Conservation (phyloP, 1,140 invertebrate genomes). For the Cydia amplana region DNA sequence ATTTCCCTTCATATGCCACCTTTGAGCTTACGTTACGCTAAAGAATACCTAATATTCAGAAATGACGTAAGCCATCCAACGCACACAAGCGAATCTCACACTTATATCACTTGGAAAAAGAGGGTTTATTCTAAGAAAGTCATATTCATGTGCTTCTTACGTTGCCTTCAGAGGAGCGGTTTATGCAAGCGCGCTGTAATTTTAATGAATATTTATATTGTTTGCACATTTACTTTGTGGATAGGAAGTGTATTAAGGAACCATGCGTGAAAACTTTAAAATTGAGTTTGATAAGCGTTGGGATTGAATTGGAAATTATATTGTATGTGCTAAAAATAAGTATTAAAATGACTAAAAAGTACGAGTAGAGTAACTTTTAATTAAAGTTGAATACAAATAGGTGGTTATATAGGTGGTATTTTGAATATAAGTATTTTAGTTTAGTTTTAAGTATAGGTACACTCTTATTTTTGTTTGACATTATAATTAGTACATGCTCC, state of each 20-base stretch:
- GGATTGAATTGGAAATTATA: neutral
- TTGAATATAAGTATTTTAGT: no score
- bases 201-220: slow-evolving; percentile 72
- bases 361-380: no score
- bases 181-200: slow-evolving; percentile 57
- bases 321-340: neutral
- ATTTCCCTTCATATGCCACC: slow-evolving; percentile 63
- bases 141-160: neutral
- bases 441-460: no score
- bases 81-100: neutral
- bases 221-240: slow-evolving; percentile 54
- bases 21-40: slow-evolving; percentile 52
- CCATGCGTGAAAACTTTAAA: slow-evolving; percentile 29
- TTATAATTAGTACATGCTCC: no score
- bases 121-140: neutral
- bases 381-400: no score
- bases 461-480: no score
- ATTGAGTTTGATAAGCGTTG: slow-evolving; percentile 18
- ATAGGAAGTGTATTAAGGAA: slow-evolving; percentile 16
- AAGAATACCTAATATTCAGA: slow-evolving; percentile 12
- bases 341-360: neutral
- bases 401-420: no score
- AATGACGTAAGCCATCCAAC: neutral
- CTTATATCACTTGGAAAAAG: neutral
- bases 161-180: slow-evolving; percentile 38